Conservation (phyloP, 1,140 invertebrate genomes). For the Pogonognathellus flavescens region DNA sequence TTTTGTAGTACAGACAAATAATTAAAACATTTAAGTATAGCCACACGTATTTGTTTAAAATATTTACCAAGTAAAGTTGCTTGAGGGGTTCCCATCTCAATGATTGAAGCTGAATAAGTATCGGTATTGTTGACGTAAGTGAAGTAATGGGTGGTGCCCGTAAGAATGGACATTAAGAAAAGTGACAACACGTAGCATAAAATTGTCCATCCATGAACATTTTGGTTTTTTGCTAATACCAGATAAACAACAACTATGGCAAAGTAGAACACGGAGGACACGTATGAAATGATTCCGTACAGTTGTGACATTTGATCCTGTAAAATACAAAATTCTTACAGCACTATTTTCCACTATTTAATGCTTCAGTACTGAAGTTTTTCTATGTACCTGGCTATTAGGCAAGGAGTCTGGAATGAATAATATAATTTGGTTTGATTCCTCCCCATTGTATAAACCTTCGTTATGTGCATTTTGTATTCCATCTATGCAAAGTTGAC, state of each 20-base stretch:
- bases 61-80: not conserved
- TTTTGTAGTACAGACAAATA: too few species aligned
- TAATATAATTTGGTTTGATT: slow-evolving; percentile 8
- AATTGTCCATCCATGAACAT: slow-evolving; percentile 21
- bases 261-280: slow-evolving; percentile 7
- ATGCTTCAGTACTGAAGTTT: too few species aligned
- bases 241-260: not conserved
- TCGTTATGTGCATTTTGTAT: slow-evolving; percentile 14
- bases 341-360: too few species aligned
- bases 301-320: not conserved
- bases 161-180: not conserved
- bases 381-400: not conserved
- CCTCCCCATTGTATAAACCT: not conserved
- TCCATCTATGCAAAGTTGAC: slow-evolving; percentile 25
- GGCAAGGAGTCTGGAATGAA: not conserved
- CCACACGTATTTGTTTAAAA: too few species aligned
- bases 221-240: slow-evolving; percentile 14
- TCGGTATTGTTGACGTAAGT: not conserved
- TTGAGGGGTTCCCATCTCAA: not conserved
- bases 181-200: slow-evolving; percentile 21
- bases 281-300: slow-evolving; percentile 12
- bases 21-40: too few species aligned
- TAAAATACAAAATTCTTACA: too few species aligned
- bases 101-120: not conserved
- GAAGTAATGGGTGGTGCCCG: not conserved